These are phyloP conservation scores for Trachurus trachurus DNA, from an alignment of 2,797 vertebrate genomes.

Conservation along the genomic window DNA sequence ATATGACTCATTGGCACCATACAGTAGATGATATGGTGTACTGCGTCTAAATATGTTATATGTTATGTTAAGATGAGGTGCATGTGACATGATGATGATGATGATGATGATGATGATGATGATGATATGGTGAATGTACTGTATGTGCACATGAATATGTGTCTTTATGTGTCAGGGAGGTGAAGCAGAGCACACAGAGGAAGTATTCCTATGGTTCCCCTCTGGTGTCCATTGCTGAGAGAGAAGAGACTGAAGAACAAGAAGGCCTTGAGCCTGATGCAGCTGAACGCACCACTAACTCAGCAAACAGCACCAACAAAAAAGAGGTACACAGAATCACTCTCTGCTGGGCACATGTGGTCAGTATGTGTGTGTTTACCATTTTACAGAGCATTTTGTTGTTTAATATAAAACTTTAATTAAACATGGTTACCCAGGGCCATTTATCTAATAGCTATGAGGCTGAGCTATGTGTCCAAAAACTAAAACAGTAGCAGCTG, in stretches of 20 bases:
- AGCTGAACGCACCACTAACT: conserved; percentile 35
- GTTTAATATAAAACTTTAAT: conserved; percentile 6
- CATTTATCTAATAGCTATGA: conserved; percentile 1
- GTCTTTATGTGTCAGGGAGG: conserved; percentile 71
- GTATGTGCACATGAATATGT: conserved; percentile 26
- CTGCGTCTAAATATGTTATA: conserved; percentile 11
- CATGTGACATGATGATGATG: background rate
- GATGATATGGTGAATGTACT: conserved; percentile 32
- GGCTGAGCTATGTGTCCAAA: background rate
- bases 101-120: conserved; percentile 19
- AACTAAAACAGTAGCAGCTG: conserved; percentile 3
- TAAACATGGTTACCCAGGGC: background rate
- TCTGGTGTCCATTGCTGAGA: conserved; percentile 85
- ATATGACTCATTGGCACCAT: conserved; percentile 28
- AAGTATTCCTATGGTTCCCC: conserved; percentile 41
- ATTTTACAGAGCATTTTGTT: conserved; percentile 6
- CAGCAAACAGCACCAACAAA: conserved; percentile 47
- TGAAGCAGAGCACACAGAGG: conserved; percentile 38
- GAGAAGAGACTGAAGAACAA: conserved; percentile 75
- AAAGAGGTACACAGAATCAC: conserved; percentile 70
- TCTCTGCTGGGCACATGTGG: background rate
- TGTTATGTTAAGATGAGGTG: conserved; percentile 9
- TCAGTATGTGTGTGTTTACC: conserved; percentile 1
- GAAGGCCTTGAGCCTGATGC: conserved; percentile 50
- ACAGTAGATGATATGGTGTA: conserved; percentile 7